These are phyloP conservation scores for Cremastinae sp. DNA, from an alignment of 2,888 invertebrate genomes.

Conservation along the genomic window DNA sequence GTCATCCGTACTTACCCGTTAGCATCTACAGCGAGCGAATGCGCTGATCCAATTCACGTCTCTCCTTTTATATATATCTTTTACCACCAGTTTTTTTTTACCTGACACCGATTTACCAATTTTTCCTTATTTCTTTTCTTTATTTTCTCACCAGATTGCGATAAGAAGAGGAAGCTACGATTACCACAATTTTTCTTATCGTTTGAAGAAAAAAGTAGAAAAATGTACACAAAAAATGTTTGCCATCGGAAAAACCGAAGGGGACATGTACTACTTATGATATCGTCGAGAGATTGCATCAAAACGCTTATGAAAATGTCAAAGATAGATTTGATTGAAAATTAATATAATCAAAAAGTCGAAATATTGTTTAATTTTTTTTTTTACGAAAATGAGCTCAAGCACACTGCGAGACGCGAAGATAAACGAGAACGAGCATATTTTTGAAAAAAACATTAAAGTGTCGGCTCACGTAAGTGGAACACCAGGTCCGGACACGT, in stretches of 20 bases:
- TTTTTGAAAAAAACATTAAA: slow-evolving; percentile 11
- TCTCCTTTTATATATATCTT: slow-evolving; percentile 74
- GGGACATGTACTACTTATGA: too few species aligned
- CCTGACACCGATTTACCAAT: not conserved
- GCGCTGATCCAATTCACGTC: slow-evolving; percentile 29
- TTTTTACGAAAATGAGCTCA: too few species aligned
- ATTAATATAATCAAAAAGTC: too few species aligned
- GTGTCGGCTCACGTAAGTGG: slow-evolving; percentile 37
- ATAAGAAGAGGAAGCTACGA: not conserved
- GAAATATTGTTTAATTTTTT: too few species aligned
- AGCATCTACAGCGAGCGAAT: slow-evolving; percentile 44
- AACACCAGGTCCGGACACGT: slow-evolving; percentile 1
- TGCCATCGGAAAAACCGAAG: too few species aligned
- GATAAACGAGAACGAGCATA: not conserved
- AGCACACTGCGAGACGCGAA: too few species aligned
- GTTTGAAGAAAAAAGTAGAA: not conserved
- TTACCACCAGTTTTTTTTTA: not conserved
- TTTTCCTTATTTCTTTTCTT: not conserved
- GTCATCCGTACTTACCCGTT: slow-evolving; percentile 41
- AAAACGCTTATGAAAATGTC: too few species aligned
- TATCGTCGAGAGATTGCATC: too few species aligned
- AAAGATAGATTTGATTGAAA: too few species aligned
- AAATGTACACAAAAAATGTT: too few species aligned
- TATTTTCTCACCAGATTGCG: slow-evolving; percentile 1
- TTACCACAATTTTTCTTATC: slow-evolving; percentile 18